A percentile compares a stretch with the other conserved stretches of the same genome.
Evolutionary conservation across 2,888 invertebrate genomes (phyloP).

Genomic region (Hydriomena furcata): DNA sequence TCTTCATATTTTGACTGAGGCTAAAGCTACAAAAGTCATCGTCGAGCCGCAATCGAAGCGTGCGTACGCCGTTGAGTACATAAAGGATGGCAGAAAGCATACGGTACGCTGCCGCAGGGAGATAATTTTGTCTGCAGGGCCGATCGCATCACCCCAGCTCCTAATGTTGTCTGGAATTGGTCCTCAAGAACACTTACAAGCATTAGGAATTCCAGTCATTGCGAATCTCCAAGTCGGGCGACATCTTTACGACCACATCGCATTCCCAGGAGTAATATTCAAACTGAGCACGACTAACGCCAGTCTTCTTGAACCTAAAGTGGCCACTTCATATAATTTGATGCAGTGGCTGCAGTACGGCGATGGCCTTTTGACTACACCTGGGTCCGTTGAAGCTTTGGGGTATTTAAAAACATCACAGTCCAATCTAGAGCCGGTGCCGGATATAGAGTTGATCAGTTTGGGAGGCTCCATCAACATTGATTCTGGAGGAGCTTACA

Average conservation of each 20-base stretch:
- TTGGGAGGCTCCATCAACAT: slow-evolving; percentile 85
- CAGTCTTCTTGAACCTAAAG: slow-evolving; percentile 67
- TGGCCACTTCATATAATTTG: slow-evolving; percentile 66
- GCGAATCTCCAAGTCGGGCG: slow-evolving; percentile 87
- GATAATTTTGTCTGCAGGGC: slow-evolving; percentile 93
- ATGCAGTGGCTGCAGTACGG: slow-evolving; percentile 76
- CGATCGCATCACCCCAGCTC: slow-evolving; percentile 94
- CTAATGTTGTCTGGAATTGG: slow-evolving; percentile 94
- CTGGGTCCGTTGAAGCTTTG: slow-evolving; percentile 87
- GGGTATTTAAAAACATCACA: slow-evolving; percentile 85
- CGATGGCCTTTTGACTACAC: slow-evolving; percentile 82
- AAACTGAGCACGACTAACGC: slow-evolving; percentile 70
- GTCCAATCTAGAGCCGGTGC: slow-evolving; percentile 82
- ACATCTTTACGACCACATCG: slow-evolving; percentile 85
- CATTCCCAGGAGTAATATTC: slow-evolving; percentile 80
- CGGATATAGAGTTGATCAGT: slow-evolving; percentile 87
- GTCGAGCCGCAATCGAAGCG: slow-evolving; percentile 82
- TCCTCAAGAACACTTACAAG: slow-evolving; percentile 80
- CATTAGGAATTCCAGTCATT: slow-evolving; percentile 84
- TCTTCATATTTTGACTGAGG: slow-evolving; percentile 77
- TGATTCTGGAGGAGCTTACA: slow-evolving; percentile 80
- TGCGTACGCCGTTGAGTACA: slow-evolving; percentile 88
- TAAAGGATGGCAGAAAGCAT: slow-evolving; percentile 76
- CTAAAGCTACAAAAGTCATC: slow-evolving; percentile 67
- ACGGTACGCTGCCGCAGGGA: slow-evolving; percentile 88